Evolutionary conservation across 92 coral and sea anemone species (phyloP).

Genomic region (Phenganax subtilis): DNA sequence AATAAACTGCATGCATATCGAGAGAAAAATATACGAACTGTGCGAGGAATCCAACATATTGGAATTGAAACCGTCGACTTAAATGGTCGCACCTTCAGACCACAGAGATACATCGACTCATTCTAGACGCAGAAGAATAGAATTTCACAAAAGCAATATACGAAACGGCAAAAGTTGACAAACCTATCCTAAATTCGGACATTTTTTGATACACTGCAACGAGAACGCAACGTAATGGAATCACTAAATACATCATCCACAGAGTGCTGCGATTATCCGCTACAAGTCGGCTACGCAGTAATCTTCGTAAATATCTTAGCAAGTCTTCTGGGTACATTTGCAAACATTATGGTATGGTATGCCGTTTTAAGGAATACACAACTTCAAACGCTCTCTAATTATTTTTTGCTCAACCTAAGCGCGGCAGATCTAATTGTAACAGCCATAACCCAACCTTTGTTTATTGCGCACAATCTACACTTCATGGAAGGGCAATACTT

Average conservation of each 20-base stretch:
- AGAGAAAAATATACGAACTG: too few relatives aligned
- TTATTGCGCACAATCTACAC: slow-evolving; percentile 3
- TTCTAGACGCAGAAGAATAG: too few relatives aligned
- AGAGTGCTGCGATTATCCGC: slow-evolving; percentile 1
- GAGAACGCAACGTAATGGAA: not conserved
- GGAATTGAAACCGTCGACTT: too few relatives aligned
- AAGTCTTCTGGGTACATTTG: slow-evolving; percentile 23
- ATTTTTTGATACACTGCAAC: not conserved
- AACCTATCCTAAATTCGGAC: too few relatives aligned
- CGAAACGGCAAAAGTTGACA: too few relatives aligned
- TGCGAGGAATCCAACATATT: too few relatives aligned
- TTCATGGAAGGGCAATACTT: not conserved
- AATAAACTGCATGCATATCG: too few relatives aligned
- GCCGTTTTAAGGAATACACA: slow-evolving; percentile 31
- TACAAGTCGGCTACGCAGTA: not conserved
- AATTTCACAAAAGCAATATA: too few relatives aligned
- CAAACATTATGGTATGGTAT: slow-evolving; percentile 7
- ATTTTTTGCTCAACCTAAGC: slow-evolving; percentile 24
- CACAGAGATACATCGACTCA: too few relatives aligned
- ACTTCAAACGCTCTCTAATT: slow-evolving; percentile 28
- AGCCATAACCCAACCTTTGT: slow-evolving; percentile 30
- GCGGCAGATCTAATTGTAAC: slow-evolving; percentile 25
- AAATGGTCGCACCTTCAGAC: too few relatives aligned
- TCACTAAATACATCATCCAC: not conserved
- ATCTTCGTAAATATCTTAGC: slow-evolving; percentile 13